Evolutionary conservation across 2,888 invertebrate genomes (phyloP).

Genomic region (Drosophila robusta): DNA sequence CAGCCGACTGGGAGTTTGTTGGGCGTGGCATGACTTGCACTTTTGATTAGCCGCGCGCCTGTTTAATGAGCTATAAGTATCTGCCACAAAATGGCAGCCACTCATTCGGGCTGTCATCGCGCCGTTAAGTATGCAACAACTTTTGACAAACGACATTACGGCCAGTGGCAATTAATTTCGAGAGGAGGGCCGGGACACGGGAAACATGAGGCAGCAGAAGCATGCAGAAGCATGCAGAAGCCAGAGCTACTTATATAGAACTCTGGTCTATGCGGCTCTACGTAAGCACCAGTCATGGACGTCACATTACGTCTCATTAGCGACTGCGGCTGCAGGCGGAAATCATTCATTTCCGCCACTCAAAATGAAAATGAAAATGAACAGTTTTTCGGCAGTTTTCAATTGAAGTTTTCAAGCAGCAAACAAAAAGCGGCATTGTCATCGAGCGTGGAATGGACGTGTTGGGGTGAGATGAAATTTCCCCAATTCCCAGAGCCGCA

Average conservation of each 20-base stretch:
- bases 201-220: conserved; percentile 59
- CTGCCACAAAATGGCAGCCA: conserved; percentile 31
- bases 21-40: conserved; percentile 71
- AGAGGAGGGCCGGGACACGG: neutral
- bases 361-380: conserved; percentile 57
- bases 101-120: conserved; percentile 50
- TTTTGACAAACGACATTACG: conserved; percentile 72
- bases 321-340: conserved; percentile 57
- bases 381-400: conserved; percentile 68
- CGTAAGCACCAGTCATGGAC: conserved; percentile 59
- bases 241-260: conserved; percentile 7
- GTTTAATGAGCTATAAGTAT: conserved; percentile 79
- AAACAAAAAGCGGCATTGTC: conserved; percentile 55
- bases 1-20: conserved; percentile 38
- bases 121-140: conserved; percentile 70
- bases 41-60: conserved; percentile 21
- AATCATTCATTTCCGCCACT: conserved; percentile 76
- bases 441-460: conserved; percentile 18
- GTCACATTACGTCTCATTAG: conserved; percentile 79
- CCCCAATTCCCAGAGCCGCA: conserved; percentile 16
- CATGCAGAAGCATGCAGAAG: conserved; percentile 37
- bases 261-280: conserved; percentile 3
- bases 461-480: conserved; percentile 3
- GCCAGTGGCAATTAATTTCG: conserved; percentile 72
- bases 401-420: conserved; percentile 53